These are phyloP conservation scores for Paraescarpia echinospica DNA, from an alignment of 1,140 invertebrate genomes.

Conservation along the genomic window DNA sequence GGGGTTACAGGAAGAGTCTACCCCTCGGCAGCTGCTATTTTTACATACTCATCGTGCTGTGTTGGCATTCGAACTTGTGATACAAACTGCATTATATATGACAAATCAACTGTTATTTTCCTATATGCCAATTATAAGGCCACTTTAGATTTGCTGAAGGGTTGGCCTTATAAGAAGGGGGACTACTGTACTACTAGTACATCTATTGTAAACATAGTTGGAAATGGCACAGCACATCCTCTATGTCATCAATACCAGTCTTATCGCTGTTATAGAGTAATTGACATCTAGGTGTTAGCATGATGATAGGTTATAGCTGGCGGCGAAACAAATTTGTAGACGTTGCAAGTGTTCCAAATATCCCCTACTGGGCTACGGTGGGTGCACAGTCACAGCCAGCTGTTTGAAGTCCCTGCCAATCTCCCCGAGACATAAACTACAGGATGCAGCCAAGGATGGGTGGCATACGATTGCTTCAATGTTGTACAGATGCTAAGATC, in stretches of 20 bases:
- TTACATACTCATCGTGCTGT: too few species aligned
- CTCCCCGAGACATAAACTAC: background rate
- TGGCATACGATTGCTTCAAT: background rate
- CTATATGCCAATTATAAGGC: too few species aligned
- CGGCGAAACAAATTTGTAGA: background rate
- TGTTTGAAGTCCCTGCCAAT: background rate
- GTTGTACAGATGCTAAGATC: background rate
- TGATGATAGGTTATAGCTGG: background rate
- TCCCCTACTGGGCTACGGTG: background rate
- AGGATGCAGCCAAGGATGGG: background rate
- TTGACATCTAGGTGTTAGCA: background rate
- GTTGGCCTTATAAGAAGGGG: too few species aligned
- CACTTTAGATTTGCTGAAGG: too few species aligned
- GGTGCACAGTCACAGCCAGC: background rate
- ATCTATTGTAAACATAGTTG: too few species aligned
- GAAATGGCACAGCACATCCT: background rate
- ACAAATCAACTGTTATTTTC: too few species aligned
- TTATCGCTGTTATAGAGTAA: background rate
- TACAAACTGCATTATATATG: too few species aligned
- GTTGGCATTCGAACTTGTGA: too few species aligned
- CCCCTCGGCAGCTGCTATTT: too few species aligned
- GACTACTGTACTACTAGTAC: too few species aligned
- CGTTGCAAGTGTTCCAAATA: background rate
- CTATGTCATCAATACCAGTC: background rate
- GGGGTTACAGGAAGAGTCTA: too few species aligned